A percentile compares a stretch with the other conserved stretches of the same genome.
Conservation (phyloP, 2,113 vertebrate genomes). For the Scatophagus argus region DNA sequence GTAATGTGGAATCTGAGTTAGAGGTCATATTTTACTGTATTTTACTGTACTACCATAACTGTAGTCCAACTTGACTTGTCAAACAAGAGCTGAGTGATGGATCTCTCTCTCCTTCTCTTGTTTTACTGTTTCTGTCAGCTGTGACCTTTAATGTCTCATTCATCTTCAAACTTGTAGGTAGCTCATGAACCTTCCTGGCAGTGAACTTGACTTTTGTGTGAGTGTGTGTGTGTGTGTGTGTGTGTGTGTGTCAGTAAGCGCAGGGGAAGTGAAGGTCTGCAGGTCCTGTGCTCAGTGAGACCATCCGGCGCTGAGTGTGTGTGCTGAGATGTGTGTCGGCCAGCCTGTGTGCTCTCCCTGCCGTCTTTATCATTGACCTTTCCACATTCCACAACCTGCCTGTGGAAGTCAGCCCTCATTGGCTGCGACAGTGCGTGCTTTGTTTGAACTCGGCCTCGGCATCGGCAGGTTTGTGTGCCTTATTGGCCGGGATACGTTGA, state of each 20-base stretch:
- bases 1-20: not conserved
- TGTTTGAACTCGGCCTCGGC: slow-evolving; percentile 70
- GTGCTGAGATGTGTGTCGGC: slow-evolving; percentile 18
- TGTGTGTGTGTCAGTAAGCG: not conserved
- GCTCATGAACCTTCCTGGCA: not conserved
- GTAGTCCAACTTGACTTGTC: too few species aligned
- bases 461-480: slow-evolving; percentile 67
- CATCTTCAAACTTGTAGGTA: not conserved
- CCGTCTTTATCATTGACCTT: slow-evolving; percentile 72
- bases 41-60: too few species aligned
- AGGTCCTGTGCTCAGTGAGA: slow-evolving; percentile 8
- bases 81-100: too few species aligned
- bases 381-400: slow-evolving; percentile 77
- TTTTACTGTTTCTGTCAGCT: not conserved
- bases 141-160: not conserved
- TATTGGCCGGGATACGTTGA: slow-evolving; percentile 45
- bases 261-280: not conserved
- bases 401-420: slow-evolving; percentile 66
- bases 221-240: not conserved
- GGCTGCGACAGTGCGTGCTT: slow-evolving; percentile 66
- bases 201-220: not conserved
- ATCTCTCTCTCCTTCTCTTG: not conserved
- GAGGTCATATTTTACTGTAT: not conserved
- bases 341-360: slow-evolving; percentile 17
- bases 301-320: not conserved